Evolutionary conservation across 1,140 invertebrate species (phyloP).

Genomic region (Drosophila nigromelanica): DNA sequence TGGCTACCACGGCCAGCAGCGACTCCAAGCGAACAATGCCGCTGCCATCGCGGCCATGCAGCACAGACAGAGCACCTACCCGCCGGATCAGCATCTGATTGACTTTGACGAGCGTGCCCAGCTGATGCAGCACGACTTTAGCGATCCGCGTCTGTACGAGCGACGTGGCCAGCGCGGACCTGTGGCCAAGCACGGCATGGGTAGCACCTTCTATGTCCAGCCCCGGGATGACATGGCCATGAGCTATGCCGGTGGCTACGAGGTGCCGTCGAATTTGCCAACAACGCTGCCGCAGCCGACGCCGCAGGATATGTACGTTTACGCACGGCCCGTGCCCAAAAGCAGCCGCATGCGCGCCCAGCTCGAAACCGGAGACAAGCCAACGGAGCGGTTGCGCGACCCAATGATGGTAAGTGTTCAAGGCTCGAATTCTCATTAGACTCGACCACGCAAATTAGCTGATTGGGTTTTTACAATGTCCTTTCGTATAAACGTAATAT

Average conservation of each 20-base stretch:
- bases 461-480: too few relatives aligned
- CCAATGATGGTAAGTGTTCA: conserved; percentile 44
- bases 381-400: conserved; percentile 56
- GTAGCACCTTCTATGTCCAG: conserved; percentile 27
- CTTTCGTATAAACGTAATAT: too few relatives aligned
- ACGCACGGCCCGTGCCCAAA: conserved; percentile 71
- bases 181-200: conserved; percentile 27
- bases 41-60: conserved; percentile 57
- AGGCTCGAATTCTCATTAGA: too few relatives aligned
- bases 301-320: conserved; percentile 67
- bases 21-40: not conserved
- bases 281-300: conserved; percentile 52
- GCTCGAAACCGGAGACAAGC: conserved; percentile 44
- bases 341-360: conserved; percentile 53
- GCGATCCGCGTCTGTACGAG: conserved; percentile 60
- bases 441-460: too few relatives aligned
- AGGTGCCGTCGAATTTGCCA: conserved; percentile 43
- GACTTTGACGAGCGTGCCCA: conserved; percentile 87
- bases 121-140: conserved; percentile 73
- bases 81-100: conserved; percentile 87
- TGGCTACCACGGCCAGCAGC: conserved; percentile 44
- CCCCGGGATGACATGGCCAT: conserved; percentile 12
- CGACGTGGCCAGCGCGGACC: conserved; percentile 30
- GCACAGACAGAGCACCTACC: conserved; percentile 75
- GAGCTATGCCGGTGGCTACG: conserved; percentile 39